Evolutionary conservation across 2,797 vertebrate species (phyloP).

Genomic region (Amblyopsis hoosieri): DNA sequence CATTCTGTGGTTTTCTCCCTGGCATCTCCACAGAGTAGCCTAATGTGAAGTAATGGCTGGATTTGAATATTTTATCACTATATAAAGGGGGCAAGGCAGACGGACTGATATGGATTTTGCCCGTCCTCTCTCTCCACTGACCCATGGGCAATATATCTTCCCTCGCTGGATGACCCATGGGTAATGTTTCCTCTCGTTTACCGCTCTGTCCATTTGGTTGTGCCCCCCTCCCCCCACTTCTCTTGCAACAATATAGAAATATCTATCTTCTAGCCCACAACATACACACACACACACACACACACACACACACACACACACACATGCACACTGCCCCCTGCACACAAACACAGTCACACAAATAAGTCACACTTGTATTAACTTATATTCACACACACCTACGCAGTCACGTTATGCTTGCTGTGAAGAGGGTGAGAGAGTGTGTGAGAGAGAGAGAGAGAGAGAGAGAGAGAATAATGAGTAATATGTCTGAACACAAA

Average conservation of each 20-base stretch:
- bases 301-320: slow-evolving; percentile 3
- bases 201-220: slow-evolving; percentile 80
- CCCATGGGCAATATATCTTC: slow-evolving; percentile 82
- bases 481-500: slow-evolving; percentile 52
- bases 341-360: slow-evolving; percentile 8
- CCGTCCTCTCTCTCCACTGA: slow-evolving; percentile 77
- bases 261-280: slow-evolving; percentile 24
- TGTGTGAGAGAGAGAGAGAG: slow-evolving; percentile 1
- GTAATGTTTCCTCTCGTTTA: slow-evolving; percentile 79
- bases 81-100: slow-evolving; percentile 82
- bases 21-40: slow-evolving; percentile 78
- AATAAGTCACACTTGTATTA: slow-evolving; percentile 17
- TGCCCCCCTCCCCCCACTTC: slow-evolving; percentile 63
- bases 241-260: slow-evolving; percentile 61
- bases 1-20: slow-evolving; percentile 84
- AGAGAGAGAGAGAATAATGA: slow-evolving; percentile 33
- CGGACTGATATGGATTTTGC: slow-evolving; percentile 83
- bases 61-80: slow-evolving; percentile 89
- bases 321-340: not conserved
- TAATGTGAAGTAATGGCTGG: slow-evolving; percentile 86
- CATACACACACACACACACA: slow-evolving; percentile 1
- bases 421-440: slow-evolving; percentile 6
- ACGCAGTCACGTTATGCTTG: slow-evolving; percentile 11
- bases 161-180: slow-evolving; percentile 77
- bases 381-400: too few relatives aligned